Base-by-base conservation (phyloP, 2,113 vertebrate genomes). In the Pristiophorus japonicus region DNA sequence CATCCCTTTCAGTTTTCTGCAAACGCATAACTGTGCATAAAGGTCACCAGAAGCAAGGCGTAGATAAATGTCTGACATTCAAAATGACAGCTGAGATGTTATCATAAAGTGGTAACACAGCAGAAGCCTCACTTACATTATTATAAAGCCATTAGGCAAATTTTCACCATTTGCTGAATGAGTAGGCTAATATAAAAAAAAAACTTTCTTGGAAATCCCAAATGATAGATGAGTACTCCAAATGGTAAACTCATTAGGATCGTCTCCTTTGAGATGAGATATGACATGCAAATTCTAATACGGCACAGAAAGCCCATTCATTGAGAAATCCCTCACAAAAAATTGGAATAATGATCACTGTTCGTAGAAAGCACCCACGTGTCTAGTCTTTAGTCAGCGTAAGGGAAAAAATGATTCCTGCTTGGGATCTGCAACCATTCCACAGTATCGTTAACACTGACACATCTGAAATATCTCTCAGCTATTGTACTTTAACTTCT, bases 101-200 rank as follows among this genome's bases (percentile, higher is more conserved):
- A 47, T 94, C 92, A 94, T 94, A 70, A 94, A 94, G 70, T 70
- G n/a, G 42, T 93, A 94, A 66, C 62, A 20, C 93, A 70, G 66
- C 66, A 70, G 93, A 51, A 70, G 66, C 66, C 24, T 70, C 65
- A 70, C 93, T 94, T 94, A 94, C 65, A 94, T 94, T 94, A 94
- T 94, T 94, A 94, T 94, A 94, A 67, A 94, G 65, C 93, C 66
- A 94, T 94, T 94, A 94, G 66, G 66, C 66, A 70, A 94, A 51
- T 94, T 94, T 94, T 94, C 24, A 51, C 93, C 66, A 94, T 94
- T 94, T 70, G 93, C 93, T 94, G 93, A 94, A 67, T 94, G 42
- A 47, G 93, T 51, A 70, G 24, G 66, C 11, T 70, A 51, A 94
- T 34, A 70, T 51, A 70, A 47, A 90, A 91, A 91, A 42, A 27